Percentiles rank a stretch among this genome's conserved stretches.
These are phyloP conservation scores for Papilio machaon DNA, from an alignment of 1,140 invertebrate species.

Conservation along the genomic window DNA sequence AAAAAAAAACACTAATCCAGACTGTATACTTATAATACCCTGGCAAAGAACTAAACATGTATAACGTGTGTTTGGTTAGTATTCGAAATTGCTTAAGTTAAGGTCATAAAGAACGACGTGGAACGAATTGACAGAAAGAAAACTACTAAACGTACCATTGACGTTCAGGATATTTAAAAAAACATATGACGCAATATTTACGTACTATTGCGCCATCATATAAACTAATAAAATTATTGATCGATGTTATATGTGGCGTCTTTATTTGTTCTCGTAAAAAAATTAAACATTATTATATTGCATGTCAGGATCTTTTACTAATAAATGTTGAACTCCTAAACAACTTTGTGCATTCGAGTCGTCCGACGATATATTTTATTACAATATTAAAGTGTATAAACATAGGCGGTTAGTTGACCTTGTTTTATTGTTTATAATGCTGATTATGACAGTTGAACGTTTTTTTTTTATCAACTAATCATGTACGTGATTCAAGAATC, in stretches of 20 bases:
- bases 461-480: slow-evolving; percentile 19
- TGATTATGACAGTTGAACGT: not conserved
- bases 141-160: not conserved
- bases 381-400: not conserved
- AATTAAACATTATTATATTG: not conserved
- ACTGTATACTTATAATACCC: too few species aligned
- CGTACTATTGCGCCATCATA: not conserved
- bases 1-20: too few species aligned
- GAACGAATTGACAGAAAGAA: not conserved
- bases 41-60: too few species aligned
- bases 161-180: not conserved
- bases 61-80: too few species aligned
- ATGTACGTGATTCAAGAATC: slow-evolving; percentile 1
- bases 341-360: not conserved
- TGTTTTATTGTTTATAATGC: slow-evolving; percentile 18
- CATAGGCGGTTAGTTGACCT: not conserved
- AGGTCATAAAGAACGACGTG: too few species aligned
- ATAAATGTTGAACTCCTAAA: not conserved
- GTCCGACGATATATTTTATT: not conserved
- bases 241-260: not conserved
- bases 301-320: not conserved
- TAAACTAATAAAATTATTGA: not conserved
- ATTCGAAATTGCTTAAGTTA: too few species aligned
- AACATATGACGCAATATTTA: not conserved
- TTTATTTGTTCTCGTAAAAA: not conserved